Evolutionary conservation across 2,113 vertebrate species (phyloP).

Genomic region (Nothocercus nigrocapillus): DNA sequence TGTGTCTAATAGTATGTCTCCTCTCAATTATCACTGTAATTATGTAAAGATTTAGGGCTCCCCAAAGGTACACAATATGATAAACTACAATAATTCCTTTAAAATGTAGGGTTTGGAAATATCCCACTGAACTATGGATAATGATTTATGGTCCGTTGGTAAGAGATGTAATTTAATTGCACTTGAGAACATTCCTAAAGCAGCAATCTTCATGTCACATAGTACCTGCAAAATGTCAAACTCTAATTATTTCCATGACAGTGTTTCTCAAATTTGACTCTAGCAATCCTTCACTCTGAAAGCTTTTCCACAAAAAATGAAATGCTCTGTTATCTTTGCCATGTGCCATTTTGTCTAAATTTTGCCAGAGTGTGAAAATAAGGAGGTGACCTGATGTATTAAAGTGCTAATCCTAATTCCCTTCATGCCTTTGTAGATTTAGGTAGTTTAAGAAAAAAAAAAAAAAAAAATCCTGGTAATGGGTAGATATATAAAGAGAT

Average conservation of each 20-base stretch:
- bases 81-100: conserved; percentile 9
- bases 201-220: conserved; percentile 43
- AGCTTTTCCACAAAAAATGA: conserved; percentile 13
- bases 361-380: background rate
- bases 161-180: conserved; percentile 28
- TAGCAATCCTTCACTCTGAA: conserved; percentile 45
- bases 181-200: conserved; percentile 32
- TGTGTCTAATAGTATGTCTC: background rate
- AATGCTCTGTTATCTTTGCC: background rate
- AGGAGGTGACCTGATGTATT: background rate
- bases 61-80: conserved; percentile 15
- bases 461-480: background rate
- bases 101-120: conserved; percentile 27
- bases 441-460: background rate
- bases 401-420: background rate
- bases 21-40: conserved; percentile 12
- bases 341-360: background rate
- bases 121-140: background rate
- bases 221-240: conserved; percentile 42
- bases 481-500: background rate
- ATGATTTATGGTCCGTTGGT: conserved; percentile 44
- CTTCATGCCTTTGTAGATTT: background rate
- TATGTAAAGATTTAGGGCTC: conserved; percentile 49
- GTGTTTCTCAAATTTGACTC: conserved; percentile 28
- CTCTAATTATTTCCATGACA: conserved; percentile 25